These are phyloP conservation scores for Elymnias hypermnestra DNA, from an alignment of 1,140 invertebrate genomes.

Conservation along the genomic window DNA sequence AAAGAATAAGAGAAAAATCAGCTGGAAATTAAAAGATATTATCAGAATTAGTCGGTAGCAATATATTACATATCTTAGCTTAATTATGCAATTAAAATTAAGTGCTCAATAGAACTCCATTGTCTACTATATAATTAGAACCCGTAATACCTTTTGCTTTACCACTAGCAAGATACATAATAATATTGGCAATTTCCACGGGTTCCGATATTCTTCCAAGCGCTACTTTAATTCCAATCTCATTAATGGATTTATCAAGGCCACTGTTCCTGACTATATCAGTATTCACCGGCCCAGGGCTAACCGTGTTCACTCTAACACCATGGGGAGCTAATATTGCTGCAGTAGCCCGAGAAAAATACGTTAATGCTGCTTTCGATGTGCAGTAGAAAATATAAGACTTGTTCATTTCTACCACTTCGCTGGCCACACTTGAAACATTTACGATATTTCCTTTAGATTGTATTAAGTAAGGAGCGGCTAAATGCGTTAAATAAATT, in stretches of 20 bases:
- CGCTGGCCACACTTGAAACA: slow-evolving; percentile 20
- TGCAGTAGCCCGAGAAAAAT: slow-evolving; percentile 13
- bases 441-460: slow-evolving; percentile 22
- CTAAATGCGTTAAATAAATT: slow-evolving; percentile 11
- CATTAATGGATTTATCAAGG: not conserved
- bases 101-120: slow-evolving; percentile 2
- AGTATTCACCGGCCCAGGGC: slow-evolving; percentile 9
- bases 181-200: slow-evolving; percentile 32
- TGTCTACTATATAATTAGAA: slow-evolving; percentile 28
- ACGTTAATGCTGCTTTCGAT: slow-evolving; percentile 18
- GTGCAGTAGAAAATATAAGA: not conserved
- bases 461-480: slow-evolving; percentile 14
- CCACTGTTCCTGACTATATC: slow-evolving; percentile 8
- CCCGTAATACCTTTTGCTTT: slow-evolving; percentile 34
- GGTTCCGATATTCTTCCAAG: slow-evolving; percentile 11
- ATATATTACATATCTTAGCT: no score
- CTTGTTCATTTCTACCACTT: not conserved
- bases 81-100: no score
- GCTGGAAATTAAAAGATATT: no score
- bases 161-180: slow-evolving; percentile 29
- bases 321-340: slow-evolving; percentile 10
- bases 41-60: no score
- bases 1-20: no score
- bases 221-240: not conserved
- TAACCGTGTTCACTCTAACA: slow-evolving; percentile 18